These are phyloP conservation scores for Lerema accius DNA, from an alignment of 1,140 invertebrate genomes.

Conservation along the genomic window DNA sequence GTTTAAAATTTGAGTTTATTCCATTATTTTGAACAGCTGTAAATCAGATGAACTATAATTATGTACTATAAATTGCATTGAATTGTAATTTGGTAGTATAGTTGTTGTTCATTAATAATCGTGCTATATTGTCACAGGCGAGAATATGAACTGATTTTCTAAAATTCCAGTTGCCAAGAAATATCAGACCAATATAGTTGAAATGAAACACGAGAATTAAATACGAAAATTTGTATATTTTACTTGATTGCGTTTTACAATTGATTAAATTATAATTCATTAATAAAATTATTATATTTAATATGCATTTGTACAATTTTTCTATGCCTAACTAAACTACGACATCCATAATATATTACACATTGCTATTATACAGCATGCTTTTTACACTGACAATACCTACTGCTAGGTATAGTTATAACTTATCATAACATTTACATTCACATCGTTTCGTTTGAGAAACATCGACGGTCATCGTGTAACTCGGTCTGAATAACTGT, in stretches of 20 bases:
- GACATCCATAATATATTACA: constrained; percentile 76
- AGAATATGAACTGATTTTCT: too few species aligned
- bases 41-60: too few species aligned
- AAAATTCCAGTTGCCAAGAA: too few species aligned
- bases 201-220: constrained; percentile 56
- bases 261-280: constrained; percentile 79
- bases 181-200: too few species aligned
- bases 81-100: too few species aligned
- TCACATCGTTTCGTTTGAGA: constrained; percentile 18
- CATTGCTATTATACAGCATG: constrained; percentile 77
- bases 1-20: too few species aligned
- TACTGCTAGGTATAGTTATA: constrained; percentile 43
- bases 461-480: constrained; percentile 6
- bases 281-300: constrained; percentile 76
- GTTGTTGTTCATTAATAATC: too few species aligned
- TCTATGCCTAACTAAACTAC: constrained; percentile 78
- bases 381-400: constrained; percentile 73
- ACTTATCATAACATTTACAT: constrained; percentile 38
- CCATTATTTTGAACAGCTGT: too few species aligned
- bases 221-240: constrained; percentile 81
- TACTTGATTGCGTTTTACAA: constrained; percentile 81
- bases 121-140: too few species aligned
- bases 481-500: background rate
- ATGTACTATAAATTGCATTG: too few species aligned
- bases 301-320: constrained; percentile 81